A percentile compares a stretch with the other conserved stretches of the same genome.
Conservation (phyloP, 64 coral and sea anemone genomes). For the Pocillopora damicornis region DNA sequence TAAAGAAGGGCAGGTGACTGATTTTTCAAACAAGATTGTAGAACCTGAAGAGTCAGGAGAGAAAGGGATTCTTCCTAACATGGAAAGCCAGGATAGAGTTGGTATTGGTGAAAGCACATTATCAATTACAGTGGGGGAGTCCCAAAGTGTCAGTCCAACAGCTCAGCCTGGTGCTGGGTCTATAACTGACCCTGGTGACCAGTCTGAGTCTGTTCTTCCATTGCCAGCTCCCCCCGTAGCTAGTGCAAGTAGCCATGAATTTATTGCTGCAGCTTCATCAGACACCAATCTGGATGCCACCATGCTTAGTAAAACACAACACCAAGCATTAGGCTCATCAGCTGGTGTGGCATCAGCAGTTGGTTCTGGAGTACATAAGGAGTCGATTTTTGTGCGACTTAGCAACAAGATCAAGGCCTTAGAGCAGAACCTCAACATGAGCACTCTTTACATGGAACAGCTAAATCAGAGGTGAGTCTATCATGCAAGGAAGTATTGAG, state of each 20-base stretch:
- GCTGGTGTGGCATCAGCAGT: slow-evolving; percentile 32
- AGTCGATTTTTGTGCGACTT: slow-evolving; percentile 93
- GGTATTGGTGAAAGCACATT: neutral
- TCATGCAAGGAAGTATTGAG: neutral
- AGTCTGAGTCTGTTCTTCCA: slow-evolving; percentile 17
- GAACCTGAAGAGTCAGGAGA: neutral
- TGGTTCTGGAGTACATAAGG: slow-evolving; percentile 78
- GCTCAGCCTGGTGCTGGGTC: slow-evolving; percentile 29
- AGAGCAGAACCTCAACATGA: slow-evolving; percentile 91
- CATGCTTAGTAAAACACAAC: slow-evolving; percentile 37
- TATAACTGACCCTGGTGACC: slow-evolving; percentile 8
- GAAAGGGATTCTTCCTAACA: neutral
- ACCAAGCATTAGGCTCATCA: slow-evolving; percentile 38
- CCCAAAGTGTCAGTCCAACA: slow-evolving; percentile 31
- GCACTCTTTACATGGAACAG: slow-evolving; percentile 90
- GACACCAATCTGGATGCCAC: neutral
- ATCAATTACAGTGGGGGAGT: neutral
- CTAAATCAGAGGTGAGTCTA: slow-evolving; percentile 86
- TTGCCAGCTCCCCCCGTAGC: slow-evolving; percentile 18
- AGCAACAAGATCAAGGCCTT: slow-evolving; percentile 95
- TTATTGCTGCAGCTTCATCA: neutral
- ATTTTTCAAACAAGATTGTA: neutral
- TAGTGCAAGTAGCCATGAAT: slow-evolving; percentile 20
- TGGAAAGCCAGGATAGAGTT: neutral
- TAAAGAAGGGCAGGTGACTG: neutral